Percentiles rank a stretch among this genome's conserved stretches.
phyloP scores from a whole-genome alignment of 2,888 invertebrate genomes.

The Argyresthia albistria region DNA sequence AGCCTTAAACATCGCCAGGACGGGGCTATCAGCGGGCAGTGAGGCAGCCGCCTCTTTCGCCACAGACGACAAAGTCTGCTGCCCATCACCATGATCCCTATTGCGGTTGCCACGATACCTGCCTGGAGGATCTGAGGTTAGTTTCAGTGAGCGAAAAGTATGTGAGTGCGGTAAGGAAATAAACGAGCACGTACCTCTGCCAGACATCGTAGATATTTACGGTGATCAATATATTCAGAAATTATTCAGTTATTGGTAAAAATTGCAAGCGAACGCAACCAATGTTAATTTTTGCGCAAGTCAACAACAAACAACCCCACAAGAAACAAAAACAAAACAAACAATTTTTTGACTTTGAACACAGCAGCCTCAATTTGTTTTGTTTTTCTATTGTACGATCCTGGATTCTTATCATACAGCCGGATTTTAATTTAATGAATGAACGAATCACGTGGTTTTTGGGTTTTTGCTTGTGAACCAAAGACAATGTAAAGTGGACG shows the following conservation, averaged over 20 bases:
- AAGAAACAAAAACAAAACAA: not conserved
- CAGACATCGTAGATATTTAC: constrained; percentile 24
- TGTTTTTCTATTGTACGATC: too few relatives aligned
- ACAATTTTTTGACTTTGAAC: constrained; percentile 1
- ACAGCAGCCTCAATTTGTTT: too few relatives aligned
- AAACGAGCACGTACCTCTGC: constrained; percentile 23
- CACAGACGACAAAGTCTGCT: constrained; percentile 30
- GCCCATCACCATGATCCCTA: constrained; percentile 19
- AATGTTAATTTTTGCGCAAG: too few relatives aligned
- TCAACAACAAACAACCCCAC: too few relatives aligned
- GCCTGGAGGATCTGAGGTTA: constrained; percentile 18
- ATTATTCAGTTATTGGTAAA: too few relatives aligned
- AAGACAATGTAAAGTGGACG: too few relatives aligned
- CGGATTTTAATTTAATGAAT: too few relatives aligned
- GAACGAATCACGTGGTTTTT: too few relatives aligned
- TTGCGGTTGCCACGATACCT: constrained; percentile 33
- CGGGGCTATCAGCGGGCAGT: constrained; percentile 48
- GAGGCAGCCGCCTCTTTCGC: constrained; percentile 38
- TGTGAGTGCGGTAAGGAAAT: not conserved
- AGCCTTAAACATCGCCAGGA: constrained; percentile 75
- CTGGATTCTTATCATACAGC: too few relatives aligned
- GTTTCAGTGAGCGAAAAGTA: not conserved
- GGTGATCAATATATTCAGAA: too few relatives aligned
- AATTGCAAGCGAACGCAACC: too few relatives aligned
- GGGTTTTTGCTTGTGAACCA: too few relatives aligned